These are phyloP conservation scores for Lutraria lutraria DNA, from an alignment of 2,888 invertebrate genomes.

Conservation along the genomic window DNA sequence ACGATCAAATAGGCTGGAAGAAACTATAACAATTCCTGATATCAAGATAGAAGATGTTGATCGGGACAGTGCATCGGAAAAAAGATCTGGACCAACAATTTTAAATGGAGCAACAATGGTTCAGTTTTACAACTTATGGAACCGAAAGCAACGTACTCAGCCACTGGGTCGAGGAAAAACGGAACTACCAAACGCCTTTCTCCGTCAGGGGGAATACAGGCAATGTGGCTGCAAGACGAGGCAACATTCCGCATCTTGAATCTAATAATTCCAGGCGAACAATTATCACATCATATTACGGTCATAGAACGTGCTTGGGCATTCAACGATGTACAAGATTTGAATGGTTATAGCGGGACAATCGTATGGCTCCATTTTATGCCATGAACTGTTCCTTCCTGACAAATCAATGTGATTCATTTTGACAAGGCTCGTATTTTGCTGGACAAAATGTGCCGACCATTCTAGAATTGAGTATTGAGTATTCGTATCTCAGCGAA, in stretches of 20 bases:
- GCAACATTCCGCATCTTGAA: slow-evolving; percentile 36
- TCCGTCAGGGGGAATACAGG: slow-evolving; percentile 57
- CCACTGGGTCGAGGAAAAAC: slow-evolving; percentile 58
- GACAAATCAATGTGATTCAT: background rate
- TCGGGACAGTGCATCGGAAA: background rate
- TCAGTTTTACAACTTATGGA: slow-evolving; percentile 60
- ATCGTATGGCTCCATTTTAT: background rate
- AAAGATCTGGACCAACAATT: background rate
- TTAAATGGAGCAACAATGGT: slow-evolving; percentile 49
- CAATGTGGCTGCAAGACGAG: slow-evolving; percentile 64
- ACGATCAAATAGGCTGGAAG: background rate
- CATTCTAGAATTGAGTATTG: background rate
- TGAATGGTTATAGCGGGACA: background rate
- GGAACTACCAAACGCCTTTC: slow-evolving; percentile 57
- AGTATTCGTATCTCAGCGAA: background rate
- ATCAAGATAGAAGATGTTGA: slow-evolving; percentile 7
- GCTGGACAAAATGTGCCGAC: background rate
- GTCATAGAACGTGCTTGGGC: background rate
- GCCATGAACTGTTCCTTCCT: background rate
- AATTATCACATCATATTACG: background rate
- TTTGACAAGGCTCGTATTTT: background rate
- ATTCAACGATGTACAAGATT: background rate
- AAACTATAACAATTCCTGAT: background rate
- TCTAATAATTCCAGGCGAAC: background rate
- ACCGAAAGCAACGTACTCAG: slow-evolving; percentile 32